Percentiles rank a stretch among this genome's conserved stretches.
Conservation (phyloP, 2,113 vertebrate genomes). For the Serilophus lunatus region DNA sequence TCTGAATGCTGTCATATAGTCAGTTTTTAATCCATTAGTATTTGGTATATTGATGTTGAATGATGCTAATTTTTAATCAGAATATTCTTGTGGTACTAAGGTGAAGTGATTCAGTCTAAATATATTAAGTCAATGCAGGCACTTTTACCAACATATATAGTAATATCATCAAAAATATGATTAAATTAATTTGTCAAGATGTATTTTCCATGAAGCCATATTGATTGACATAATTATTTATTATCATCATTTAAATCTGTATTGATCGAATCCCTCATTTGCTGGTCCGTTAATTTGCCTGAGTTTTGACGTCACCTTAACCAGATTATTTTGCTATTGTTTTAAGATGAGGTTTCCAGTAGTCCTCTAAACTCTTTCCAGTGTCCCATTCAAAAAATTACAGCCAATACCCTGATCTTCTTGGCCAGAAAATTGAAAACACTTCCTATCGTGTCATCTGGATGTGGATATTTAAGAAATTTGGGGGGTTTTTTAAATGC, state of each 20-base stretch:
- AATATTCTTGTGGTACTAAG: not conserved
- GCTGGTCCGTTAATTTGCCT: not conserved
- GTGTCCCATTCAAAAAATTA: not conserved
- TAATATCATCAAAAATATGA: slow-evolving; percentile 35
- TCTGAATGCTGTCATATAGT: not conserved
- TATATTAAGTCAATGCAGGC: slow-evolving; percentile 9
- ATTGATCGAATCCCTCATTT: slow-evolving; percentile 30
- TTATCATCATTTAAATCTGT: slow-evolving; percentile 2
- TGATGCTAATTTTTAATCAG: slow-evolving; percentile 33
- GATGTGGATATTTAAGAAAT: not conserved
- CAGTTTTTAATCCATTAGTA: not conserved
- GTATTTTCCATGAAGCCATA: slow-evolving; percentile 30
- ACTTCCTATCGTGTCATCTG: not conserved
- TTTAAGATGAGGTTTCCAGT: not conserved
- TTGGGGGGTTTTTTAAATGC: not conserved
- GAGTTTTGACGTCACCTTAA: slow-evolving; percentile 1
- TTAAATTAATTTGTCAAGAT: slow-evolving; percentile 26
- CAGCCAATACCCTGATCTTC: not conserved
- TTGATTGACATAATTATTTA: slow-evolving; percentile 55
- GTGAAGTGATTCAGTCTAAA: slow-evolving; percentile 22
- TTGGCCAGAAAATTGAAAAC: not conserved
- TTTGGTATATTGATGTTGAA: slow-evolving; percentile 3
- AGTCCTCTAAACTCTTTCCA: not conserved
- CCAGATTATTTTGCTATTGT: not conserved
- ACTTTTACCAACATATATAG: not conserved